These are phyloP conservation scores for Cepaea hortensis DNA, from an alignment of 2,888 invertebrate species.

Conservation along the genomic window DNA sequence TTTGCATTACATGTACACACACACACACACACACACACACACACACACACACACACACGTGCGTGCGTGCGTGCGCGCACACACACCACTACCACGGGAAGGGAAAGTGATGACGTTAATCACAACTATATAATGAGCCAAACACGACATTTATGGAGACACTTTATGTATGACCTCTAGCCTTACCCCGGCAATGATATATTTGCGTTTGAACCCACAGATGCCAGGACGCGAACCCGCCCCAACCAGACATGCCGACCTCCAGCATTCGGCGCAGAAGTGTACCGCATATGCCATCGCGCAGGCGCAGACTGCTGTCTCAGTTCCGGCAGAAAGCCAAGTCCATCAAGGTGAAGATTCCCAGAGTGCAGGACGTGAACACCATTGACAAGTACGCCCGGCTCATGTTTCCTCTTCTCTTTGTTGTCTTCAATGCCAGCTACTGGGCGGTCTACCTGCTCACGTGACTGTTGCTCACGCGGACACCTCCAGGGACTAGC, in stretches of 20 bases:
- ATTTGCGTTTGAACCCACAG: neutral
- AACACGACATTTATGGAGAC: too few relatives aligned
- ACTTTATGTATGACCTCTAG: too few relatives aligned
- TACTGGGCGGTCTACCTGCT: constrained; percentile 89
- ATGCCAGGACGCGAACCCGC: constrained; percentile 26
- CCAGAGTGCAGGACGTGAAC: constrained; percentile 91
- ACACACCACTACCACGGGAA: too few relatives aligned
- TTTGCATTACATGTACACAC: too few relatives aligned
- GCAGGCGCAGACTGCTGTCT: constrained; percentile 64
- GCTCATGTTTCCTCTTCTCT: constrained; percentile 95
- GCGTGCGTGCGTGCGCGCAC: too few relatives aligned
- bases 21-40: too few relatives aligned
- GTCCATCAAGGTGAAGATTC: constrained; percentile 70
- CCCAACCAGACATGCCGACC: constrained; percentile 65
- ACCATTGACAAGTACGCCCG: constrained; percentile 98
- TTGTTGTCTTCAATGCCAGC: constrained; percentile 93
- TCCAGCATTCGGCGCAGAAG: constrained; percentile 64
- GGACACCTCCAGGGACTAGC: too few relatives aligned
- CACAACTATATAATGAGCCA: too few relatives aligned
- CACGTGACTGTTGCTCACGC: constrained; percentile 35
- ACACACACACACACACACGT: too few relatives aligned
- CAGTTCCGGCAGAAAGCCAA: constrained; percentile 69
- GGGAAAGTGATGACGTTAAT: too few relatives aligned
- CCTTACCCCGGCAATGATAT: too few relatives aligned
- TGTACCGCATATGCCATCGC: constrained; percentile 51